Evolutionary conservation across 1,140 invertebrate species (phyloP).

Genomic region (Rhopalosiphum maidis): DNA sequence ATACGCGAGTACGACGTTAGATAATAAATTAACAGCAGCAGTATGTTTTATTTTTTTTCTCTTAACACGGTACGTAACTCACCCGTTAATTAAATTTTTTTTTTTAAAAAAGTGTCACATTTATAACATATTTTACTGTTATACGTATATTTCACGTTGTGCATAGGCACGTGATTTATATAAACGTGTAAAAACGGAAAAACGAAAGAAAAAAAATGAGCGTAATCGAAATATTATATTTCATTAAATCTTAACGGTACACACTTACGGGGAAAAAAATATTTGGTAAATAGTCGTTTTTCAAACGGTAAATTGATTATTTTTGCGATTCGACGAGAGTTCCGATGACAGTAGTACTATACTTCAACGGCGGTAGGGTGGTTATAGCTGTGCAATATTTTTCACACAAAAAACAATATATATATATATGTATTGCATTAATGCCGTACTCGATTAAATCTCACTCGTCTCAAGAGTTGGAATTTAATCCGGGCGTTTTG

Average conservation of each 20-base stretch:
- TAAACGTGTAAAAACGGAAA: not conserved
- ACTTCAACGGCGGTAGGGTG: too few relatives aligned
- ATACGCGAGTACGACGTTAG: not conserved
- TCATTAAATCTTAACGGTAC: not conserved
- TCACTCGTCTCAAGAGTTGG: constrained; percentile 21
- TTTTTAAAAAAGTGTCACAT: not conserved
- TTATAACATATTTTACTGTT: not conserved
- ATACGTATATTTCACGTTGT: not conserved
- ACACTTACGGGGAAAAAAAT: too few relatives aligned
- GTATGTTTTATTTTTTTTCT: not conserved
- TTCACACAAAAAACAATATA: not conserved
- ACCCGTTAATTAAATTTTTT: constrained; percentile 7
- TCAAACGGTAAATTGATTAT: not conserved
- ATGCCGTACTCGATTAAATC: constrained; percentile 24
- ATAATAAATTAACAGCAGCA: not conserved
- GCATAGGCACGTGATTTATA: not conserved
- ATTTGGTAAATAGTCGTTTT: not conserved
- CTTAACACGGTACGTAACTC: not conserved
- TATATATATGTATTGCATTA: not conserved
- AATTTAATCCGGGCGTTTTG: constrained; percentile 18
- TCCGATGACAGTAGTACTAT: not conserved
- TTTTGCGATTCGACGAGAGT: not conserved
- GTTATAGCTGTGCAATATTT: not conserved
- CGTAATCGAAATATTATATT: not conserved
- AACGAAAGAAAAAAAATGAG: not conserved